Percentiles rank a stretch among this genome's conserved stretches.
Evolutionary conservation across 2,797 vertebrate species (phyloP).

Genomic region (Paratrypauchen microcephalus): DNA sequence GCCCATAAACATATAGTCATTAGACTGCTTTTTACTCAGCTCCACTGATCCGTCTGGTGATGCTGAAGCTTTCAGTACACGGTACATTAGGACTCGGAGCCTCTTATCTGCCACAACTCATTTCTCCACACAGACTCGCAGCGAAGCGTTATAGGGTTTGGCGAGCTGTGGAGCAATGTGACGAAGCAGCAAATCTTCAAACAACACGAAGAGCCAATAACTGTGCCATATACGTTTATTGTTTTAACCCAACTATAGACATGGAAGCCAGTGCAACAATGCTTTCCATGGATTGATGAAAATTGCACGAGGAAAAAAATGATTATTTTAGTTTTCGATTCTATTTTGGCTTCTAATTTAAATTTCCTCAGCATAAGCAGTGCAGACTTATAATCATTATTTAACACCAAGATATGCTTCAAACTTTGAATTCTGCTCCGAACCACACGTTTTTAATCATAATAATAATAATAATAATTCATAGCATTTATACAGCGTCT

Average conservation of each 20-base stretch:
- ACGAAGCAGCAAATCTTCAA: slow-evolving; percentile 71
- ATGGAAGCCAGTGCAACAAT: background rate
- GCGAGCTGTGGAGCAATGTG: slow-evolving; percentile 69
- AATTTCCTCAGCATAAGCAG: too few species aligned
- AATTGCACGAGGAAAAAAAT: too few species aligned
- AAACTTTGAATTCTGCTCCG: too few species aligned
- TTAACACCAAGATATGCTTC: too few species aligned
- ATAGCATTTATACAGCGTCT: too few species aligned
- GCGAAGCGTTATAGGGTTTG: slow-evolving; percentile 62
- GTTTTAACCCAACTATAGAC: slow-evolving; percentile 20
- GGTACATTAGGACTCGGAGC: slow-evolving; percentile 35
- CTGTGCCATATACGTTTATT: slow-evolving; percentile 37
- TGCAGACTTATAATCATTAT: too few species aligned
- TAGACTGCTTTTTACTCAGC: slow-evolving; percentile 13
- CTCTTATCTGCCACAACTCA: slow-evolving; percentile 36
- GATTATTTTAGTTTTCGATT: too few species aligned
- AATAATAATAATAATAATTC: too few species aligned
- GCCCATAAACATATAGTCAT: slow-evolving; percentile 10
- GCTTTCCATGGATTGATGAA: background rate
- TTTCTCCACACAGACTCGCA: slow-evolving; percentile 24
- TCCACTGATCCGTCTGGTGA: slow-evolving; percentile 19
- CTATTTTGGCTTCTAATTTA: too few species aligned
- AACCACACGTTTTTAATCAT: too few species aligned
- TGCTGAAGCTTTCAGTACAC: slow-evolving; percentile 47
- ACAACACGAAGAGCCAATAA: slow-evolving; percentile 53